A percentile compares a stretch with the other conserved stretches of the same genome.
phyloP scores from a whole-genome alignment of 2,888 invertebrate species.

The Philereme transversata region DNA sequence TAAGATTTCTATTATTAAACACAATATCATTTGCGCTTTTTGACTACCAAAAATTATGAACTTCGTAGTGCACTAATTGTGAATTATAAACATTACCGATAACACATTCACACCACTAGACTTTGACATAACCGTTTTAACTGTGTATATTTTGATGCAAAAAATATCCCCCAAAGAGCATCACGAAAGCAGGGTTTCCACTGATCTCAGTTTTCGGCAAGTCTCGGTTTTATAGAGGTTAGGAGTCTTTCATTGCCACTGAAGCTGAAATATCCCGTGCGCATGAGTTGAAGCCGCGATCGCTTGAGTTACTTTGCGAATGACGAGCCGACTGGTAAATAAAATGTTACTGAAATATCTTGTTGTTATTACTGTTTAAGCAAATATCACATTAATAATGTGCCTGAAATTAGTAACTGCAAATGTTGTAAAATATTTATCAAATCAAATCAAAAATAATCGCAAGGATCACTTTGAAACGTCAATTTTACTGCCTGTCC shows the following conservation, averaged over 20 bases:
- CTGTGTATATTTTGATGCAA: neutral
- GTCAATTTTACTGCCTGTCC: too few relatives aligned
- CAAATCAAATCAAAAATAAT: too few relatives aligned
- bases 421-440: too few relatives aligned
- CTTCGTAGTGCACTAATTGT: too few relatives aligned
- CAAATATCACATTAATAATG: too few relatives aligned
- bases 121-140: neutral
- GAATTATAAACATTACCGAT: neutral
- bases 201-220: slow-evolving; percentile 46
- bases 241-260: slow-evolving; percentile 45
- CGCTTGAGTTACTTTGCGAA: slow-evolving; percentile 22
- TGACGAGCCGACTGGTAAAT: slow-evolving; percentile 5
- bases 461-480: too few relatives aligned
- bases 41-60: too few relatives aligned
- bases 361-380: neutral
- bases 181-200: slow-evolving; percentile 43
- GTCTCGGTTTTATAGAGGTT: slow-evolving; percentile 51
- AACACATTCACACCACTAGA: slow-evolving; percentile 7
- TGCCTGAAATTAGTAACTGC: too few relatives aligned
- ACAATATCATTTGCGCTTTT: too few relatives aligned
- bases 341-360: slow-evolving; percentile 1
- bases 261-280: slow-evolving; percentile 60
- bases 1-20: too few relatives aligned
- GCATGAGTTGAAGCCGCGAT: slow-evolving; percentile 49
- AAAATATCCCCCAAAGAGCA: slow-evolving; percentile 19